phyloP scores from a whole-genome alignment of 2,797 vertebrate species.

The Pseudopleuronectes americanus region DNA sequence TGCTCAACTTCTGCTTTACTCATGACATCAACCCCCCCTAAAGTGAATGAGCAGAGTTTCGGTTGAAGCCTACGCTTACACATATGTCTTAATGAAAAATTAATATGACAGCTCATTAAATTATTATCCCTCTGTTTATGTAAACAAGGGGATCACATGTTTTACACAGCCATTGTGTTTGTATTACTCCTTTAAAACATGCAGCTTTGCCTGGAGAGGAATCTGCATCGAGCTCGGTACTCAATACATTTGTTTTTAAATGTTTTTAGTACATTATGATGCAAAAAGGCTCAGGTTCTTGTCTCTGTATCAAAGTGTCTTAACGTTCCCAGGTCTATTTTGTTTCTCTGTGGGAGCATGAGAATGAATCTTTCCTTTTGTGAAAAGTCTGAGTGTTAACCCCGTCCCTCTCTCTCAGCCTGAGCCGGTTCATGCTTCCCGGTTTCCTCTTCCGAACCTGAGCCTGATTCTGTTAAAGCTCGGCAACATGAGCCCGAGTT shows the following conservation, averaged over 20 bases:
- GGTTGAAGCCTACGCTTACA: not conserved
- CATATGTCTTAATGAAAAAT: not conserved
- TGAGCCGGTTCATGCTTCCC: not conserved
- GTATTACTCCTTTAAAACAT: slow-evolving; percentile 4
- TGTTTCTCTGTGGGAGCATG: not conserved
- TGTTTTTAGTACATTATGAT: slow-evolving; percentile 22
- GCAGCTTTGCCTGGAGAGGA: not conserved
- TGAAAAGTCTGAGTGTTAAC: slow-evolving; percentile 14
- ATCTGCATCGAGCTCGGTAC: not conserved
- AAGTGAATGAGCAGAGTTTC: not conserved
- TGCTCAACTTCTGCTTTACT: too few species aligned
- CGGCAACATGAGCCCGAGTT: not conserved
- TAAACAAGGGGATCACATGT: too few species aligned
- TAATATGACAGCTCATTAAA: too few species aligned
- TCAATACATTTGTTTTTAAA: not conserved
- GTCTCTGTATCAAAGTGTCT: slow-evolving; percentile 1
- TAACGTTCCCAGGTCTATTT: not conserved
- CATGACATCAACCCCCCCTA: too few species aligned
- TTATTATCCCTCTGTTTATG: too few species aligned
- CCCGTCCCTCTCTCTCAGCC: slow-evolving; percentile 4
- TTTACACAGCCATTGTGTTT: too few species aligned
- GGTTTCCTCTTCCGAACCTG: slow-evolving; percentile 7
- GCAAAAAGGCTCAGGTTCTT: not conserved
- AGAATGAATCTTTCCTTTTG: slow-evolving; percentile 1
- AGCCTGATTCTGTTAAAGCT: not conserved